Evolutionary conservation across 2,888 invertebrate genomes (phyloP), one percentile per base, ranked within the genome.

Genomic region (Hypercompe scribonia): DNA sequence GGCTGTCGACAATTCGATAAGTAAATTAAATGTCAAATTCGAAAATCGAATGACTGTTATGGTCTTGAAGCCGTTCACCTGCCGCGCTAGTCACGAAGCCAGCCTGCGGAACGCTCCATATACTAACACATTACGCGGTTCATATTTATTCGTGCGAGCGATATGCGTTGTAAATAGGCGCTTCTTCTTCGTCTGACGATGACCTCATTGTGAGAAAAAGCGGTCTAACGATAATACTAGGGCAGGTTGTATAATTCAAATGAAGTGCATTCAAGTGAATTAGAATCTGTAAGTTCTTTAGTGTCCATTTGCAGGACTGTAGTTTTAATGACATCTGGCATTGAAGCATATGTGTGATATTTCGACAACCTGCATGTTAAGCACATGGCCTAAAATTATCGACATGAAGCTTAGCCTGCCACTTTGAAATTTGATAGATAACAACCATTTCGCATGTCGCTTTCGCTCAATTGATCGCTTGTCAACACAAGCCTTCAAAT

Each of bases 401-500:
- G 83, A 86, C 84, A 84, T 84, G 84, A 80, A 88, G n/a, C n/a
- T n/a, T 87, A 83, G 81, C 78, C 76, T 84, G 90, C 58, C 31
- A 31, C 90, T 92, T 88, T 90, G 90, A 91, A 93, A 94, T 91
- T 89, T 88, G 90, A 91, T 91, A 90, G 91, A 91, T 88, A 81
- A 89, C 89, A 73, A 90, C 79, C 81, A 90, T 90, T 91, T 88
- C 87, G 89, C 89, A 90, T 90, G 90, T 88, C 90, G 89, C 93
- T 94, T 93, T 93, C 94, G 92, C 94, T 93, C 93, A 93, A 94
- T 93, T 94, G 92, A 92, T 93, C 92, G 88, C 91, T 90, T 91
- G 92, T 93, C 93, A 91, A 91, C 91, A 91, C 90, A 90, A 91
- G 93, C 86, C 90, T 90, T 87, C 87, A 91, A 91, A 92, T 92